A percentile compares a stretch with the other conserved stretches of the same genome.
phyloP scores from a whole-genome alignment of 37 sponge, comb jelly and placozoan species.

The Aplysina aerophoba region DNA sequence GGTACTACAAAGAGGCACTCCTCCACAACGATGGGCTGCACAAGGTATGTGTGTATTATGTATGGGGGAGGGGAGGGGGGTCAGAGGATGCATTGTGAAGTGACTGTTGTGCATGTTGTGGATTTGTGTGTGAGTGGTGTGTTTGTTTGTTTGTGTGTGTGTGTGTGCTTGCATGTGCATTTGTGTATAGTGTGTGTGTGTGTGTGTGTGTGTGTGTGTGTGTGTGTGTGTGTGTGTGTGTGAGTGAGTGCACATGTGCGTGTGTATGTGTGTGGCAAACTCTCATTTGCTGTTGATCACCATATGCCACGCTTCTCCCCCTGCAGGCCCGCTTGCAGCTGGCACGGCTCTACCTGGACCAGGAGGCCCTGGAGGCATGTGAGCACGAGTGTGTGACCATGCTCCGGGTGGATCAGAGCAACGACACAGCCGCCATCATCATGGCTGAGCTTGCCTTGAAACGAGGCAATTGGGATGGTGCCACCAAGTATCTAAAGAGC shows the following conservation, averaged over 20 bases:
- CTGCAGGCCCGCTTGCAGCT: constrained; percentile 68
- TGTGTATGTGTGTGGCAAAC: constrained; percentile 2
- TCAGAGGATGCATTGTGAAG: not conserved
- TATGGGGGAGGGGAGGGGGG: not conserved
- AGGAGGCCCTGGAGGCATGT: constrained; percentile 80
- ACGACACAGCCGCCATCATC: constrained; percentile 84
- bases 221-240: not conserved
- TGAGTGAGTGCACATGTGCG: not conserved
- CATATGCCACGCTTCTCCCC: not conserved
- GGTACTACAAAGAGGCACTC: constrained; percentile 81
- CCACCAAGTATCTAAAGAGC: constrained; percentile 76
- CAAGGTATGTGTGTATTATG: constrained; percentile 33
- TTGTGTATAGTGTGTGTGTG: not conserved
- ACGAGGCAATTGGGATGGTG: constrained; percentile 53
- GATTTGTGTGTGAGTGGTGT: not conserved
- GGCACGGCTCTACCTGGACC: constrained; percentile 70
- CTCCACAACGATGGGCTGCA: constrained; percentile 45
- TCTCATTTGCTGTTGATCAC: no score
- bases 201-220: not conserved
- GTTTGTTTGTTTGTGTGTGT: not conserved
- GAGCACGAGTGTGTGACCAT: constrained; percentile 85
- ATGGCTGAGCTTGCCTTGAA: constrained; percentile 79
- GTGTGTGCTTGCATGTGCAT: not conserved
- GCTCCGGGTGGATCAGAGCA: constrained; percentile 64
- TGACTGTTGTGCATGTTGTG: not conserved